Evolutionary conservation across 2,888 invertebrate genomes (phyloP).

Genomic region (Tricholauxania praeusta): DNA sequence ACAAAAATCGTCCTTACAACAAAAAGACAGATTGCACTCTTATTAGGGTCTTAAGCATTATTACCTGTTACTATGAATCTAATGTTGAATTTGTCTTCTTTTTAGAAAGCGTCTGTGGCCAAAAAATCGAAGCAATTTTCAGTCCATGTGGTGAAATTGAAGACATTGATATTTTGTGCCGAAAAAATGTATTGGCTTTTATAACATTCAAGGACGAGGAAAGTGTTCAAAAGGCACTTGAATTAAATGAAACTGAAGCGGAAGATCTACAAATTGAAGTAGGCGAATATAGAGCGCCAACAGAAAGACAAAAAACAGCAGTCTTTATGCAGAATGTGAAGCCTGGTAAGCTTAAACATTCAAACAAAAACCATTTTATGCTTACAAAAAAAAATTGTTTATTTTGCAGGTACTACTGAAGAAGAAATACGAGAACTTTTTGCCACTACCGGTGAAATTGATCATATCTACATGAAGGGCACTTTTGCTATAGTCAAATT

Average conservation of each 20-base stretch:
- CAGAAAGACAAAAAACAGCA: conserved; percentile 26
- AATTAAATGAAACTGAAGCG: conserved; percentile 51
- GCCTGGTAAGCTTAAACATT: conserved; percentile 36
- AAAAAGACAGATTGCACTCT: too few relatives aligned
- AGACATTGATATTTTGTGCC: conserved; percentile 52
- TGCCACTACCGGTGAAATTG: conserved; percentile 50
- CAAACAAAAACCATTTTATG: background rate
- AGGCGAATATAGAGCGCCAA: conserved; percentile 37
- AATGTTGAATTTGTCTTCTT: background rate
- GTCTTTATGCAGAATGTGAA: conserved; percentile 45
- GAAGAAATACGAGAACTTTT: conserved; percentile 49
- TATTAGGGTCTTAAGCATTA: too few relatives aligned
- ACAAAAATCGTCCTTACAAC: too few relatives aligned
- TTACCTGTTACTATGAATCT: background rate
- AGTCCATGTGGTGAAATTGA: conserved; percentile 54
- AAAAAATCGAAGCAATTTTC: conserved; percentile 51
- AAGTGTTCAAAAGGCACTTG: conserved; percentile 48
- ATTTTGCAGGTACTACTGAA: conserved; percentile 45
- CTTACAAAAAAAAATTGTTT: background rate
- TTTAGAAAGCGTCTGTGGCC: conserved; percentile 29
- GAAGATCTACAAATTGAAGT: conserved; percentile 51
- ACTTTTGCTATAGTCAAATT: conserved; percentile 54
- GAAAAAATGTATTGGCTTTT: conserved; percentile 51
- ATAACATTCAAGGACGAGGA: conserved; percentile 50
- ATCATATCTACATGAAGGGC: conserved; percentile 38